Evolutionary conservation across 1,140 invertebrate species (phyloP), one percentile per base, ranked within the genome.

Genomic region (Ectropis grisescens): DNA sequence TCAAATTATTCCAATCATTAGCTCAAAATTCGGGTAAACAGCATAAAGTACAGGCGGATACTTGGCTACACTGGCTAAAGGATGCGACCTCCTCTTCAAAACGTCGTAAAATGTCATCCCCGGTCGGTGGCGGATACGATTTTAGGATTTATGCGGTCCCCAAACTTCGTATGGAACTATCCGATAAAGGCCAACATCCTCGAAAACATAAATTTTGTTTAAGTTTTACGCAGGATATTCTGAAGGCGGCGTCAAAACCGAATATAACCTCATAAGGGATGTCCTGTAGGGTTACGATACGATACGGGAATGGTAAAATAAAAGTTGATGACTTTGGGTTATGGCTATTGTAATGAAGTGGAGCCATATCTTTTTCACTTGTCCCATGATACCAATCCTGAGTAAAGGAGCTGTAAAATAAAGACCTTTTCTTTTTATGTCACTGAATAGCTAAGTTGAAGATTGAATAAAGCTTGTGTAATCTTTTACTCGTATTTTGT

Each of bases 161-260:
- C n/a, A 37, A 26, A 36, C 36, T 30, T 47, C 32, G 30, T 37
- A 37, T 37, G 44, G 34, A 27, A 34, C 23, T 38, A 38, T 31
- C 29, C 41, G 37, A 45, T 45, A 49, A 41, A 43, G 34, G 41
- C 29, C 30, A 25, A 43, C 41, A 33, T 36, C 24, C 35, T 43
- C 13, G 36, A 39, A 19, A 48, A 48, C 40, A 48, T 37, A 41
- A 48, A 38, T 48, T 42, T 29, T 33, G 32, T 41, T 42, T 43
- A 36, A 33, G 22, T 48, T 29, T 47, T 37, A 36, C 42, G 31
- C 29, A 9, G 10, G 8, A 13, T 12, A 29, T 9, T 10, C 9
- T 11, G 13, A 11, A 12, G 6, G 9, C 13, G 11, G 10, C 12
- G n/a, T 29, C 6, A 2, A 29, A 29, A 29, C 26, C 11, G 8